Evolutionary conservation across 2,888 invertebrate genomes (phyloP).

Genomic region (Cheilosia pagana): DNA sequence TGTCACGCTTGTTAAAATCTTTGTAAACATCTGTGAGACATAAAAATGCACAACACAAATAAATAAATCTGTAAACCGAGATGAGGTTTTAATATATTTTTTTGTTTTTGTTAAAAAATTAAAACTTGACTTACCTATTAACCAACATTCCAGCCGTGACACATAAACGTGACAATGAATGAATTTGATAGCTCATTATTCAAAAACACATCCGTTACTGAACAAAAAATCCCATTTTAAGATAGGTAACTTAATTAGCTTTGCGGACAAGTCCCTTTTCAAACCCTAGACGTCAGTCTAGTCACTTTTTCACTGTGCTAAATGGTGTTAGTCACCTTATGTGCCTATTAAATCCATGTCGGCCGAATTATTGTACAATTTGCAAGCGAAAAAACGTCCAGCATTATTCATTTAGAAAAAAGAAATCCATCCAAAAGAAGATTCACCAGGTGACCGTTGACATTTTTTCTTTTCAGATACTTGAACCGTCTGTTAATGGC

Average conservation of each 20-base stretch:
- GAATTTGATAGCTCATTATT: slow-evolving; percentile 13
- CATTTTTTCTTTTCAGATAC: slow-evolving; percentile 11
- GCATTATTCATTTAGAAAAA: not conserved
- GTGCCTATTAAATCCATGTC: not conserved
- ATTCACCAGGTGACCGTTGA: slow-evolving; percentile 46
- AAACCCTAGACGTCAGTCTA: not conserved
- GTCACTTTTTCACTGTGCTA: slow-evolving; percentile 9
- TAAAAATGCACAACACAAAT: not conserved
- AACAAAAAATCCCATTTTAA: not conserved
- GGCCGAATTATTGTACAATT: slow-evolving; percentile 20
- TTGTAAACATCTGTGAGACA: not conserved
- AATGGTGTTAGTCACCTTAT: not conserved
- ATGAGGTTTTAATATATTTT: not conserved
- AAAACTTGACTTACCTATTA: not conserved
- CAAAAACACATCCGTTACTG: not conserved
- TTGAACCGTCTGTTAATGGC: slow-evolving; percentile 39
- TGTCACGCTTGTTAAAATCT: not conserved
- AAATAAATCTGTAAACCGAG: not conserved
- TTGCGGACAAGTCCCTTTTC: not conserved
- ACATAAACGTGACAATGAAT: slow-evolving; percentile 19
- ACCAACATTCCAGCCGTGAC: not conserved
- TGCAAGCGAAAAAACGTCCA: not conserved
- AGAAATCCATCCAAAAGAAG: slow-evolving; percentile 13
- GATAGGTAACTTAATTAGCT: not conserved
- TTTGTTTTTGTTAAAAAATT: not conserved